Percentiles rank a stretch among this genome's conserved stretches.
Evolutionary conservation across 2,888 invertebrate species (phyloP).

Genomic region (Caenorhabditis sp.): DNA sequence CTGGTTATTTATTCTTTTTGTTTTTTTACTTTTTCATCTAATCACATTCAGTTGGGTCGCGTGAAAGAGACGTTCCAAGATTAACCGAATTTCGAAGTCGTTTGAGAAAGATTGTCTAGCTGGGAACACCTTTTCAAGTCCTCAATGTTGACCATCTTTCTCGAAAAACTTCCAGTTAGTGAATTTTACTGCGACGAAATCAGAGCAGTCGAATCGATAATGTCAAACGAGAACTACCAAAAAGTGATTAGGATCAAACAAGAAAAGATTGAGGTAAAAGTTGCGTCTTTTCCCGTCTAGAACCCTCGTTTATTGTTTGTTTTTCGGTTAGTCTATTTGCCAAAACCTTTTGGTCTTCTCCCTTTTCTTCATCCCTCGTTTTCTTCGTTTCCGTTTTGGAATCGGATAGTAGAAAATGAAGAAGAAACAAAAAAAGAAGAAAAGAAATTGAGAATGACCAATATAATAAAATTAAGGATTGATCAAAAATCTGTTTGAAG

Average conservation of each 20-base stretch:
- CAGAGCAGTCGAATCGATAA: neutral
- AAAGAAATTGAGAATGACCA: conserved; percentile 1
- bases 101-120: no score
- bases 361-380: neutral
- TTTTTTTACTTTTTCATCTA: no score
- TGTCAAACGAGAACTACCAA: no score
- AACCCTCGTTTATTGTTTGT: conserved; percentile 48
- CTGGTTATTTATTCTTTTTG: no score
- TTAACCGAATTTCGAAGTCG: no score
- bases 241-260: conserved; percentile 16
- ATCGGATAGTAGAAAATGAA: conserved; percentile 16
- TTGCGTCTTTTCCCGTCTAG: conserved; percentile 41
- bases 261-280: conserved; percentile 30
- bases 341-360: conserved; percentile 54
- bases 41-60: no score
- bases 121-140: no score
- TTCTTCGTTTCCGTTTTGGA: conserved; percentile 34
- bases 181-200: no score
- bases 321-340: conserved; percentile 57
- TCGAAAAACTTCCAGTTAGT: no score
- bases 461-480: conserved; percentile 16
- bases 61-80: no score
- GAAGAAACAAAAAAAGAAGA: conserved; percentile 4
- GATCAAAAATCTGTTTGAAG: conserved; percentile 1
- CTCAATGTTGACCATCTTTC: no score